phyloP scores from a whole-genome alignment of 2,888 invertebrate genomes.

The Leptopilina syphax region DNA sequence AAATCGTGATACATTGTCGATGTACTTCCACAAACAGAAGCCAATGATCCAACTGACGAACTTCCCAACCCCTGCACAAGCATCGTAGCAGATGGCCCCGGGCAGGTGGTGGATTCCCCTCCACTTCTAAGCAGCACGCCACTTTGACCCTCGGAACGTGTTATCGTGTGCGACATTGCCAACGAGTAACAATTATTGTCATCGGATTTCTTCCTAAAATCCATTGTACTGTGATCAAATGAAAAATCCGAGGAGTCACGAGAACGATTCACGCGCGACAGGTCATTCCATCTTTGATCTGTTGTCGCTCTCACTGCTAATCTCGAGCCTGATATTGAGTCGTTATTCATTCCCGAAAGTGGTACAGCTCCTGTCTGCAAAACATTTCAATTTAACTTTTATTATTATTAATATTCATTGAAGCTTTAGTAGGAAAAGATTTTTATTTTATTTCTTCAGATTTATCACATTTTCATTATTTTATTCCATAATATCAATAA shows the following conservation, averaged over 20 bases:
- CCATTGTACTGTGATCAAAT: conserved; percentile 9
- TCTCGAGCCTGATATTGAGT: conserved; percentile 68
- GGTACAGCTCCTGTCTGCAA: conserved; percentile 58
- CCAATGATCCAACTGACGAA: conserved; percentile 41
- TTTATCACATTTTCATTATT: no score
- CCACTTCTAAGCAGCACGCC: conserved; percentile 58
- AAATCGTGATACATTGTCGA: conserved; percentile 46
- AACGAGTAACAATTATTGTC: conserved; percentile 12
- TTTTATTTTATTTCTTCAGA: no score
- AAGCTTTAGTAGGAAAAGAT: no score
- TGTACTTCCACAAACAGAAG: conserved; percentile 34
- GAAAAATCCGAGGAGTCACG: conserved; percentile 18
- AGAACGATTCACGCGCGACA: conserved; percentile 3
- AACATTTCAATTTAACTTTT: background rate
- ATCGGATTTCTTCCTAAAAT: conserved; percentile 27
- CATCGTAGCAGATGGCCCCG: conserved; percentile 67
- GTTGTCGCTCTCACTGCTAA: conserved; percentile 84
- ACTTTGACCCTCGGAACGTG: conserved; percentile 57
- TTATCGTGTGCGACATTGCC: conserved; percentile 42
- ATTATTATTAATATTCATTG: no score
- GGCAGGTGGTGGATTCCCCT: conserved; percentile 70
- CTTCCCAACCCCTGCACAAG: conserved; percentile 56
- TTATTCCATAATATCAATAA: no score
- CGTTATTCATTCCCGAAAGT: conserved; percentile 61
- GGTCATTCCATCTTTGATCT: conserved; percentile 76